Conservation (phyloP, 2,888 invertebrate species). For the Nephrotoma flavescens region DNA sequence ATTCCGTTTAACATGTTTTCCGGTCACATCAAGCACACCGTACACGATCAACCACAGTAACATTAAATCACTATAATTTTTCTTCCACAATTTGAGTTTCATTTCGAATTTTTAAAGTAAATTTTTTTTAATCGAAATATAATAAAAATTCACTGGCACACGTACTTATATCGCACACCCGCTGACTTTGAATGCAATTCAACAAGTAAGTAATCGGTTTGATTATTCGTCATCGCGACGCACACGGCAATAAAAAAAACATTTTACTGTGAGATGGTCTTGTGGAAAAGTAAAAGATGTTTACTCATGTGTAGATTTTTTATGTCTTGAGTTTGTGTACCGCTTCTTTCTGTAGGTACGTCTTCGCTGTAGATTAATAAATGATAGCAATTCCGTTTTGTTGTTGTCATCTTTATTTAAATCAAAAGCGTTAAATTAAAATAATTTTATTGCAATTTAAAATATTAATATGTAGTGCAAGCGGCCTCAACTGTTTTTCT, state of each 20-base stretch:
- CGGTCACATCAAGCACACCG: background rate
- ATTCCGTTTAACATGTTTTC: slow-evolving; percentile 1
- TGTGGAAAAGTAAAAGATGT: background rate
- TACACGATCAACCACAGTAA: background rate
- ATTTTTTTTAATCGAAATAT: background rate
- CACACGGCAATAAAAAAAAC: background rate
- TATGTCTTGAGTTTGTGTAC: background rate
- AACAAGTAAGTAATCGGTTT: background rate
- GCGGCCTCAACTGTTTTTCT: background rate
- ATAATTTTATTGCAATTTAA: background rate
- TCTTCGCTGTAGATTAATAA: background rate
- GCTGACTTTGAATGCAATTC: background rate
- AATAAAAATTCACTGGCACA: background rate
- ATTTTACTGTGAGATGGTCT: background rate
- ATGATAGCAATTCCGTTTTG: background rate
- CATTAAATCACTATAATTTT: background rate
- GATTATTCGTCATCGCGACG: background rate
- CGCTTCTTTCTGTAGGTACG: background rate
- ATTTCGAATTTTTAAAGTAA: background rate
- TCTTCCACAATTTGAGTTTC: background rate
- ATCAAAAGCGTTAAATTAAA: background rate
- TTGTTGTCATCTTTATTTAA: background rate
- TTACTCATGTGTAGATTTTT: background rate
- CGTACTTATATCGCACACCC: background rate
- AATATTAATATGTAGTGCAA: background rate